Percentiles rank a stretch among this genome's conserved stretches.
Conservation (phyloP, 2,888 invertebrate species). For the Plagodis pulveraria region DNA sequence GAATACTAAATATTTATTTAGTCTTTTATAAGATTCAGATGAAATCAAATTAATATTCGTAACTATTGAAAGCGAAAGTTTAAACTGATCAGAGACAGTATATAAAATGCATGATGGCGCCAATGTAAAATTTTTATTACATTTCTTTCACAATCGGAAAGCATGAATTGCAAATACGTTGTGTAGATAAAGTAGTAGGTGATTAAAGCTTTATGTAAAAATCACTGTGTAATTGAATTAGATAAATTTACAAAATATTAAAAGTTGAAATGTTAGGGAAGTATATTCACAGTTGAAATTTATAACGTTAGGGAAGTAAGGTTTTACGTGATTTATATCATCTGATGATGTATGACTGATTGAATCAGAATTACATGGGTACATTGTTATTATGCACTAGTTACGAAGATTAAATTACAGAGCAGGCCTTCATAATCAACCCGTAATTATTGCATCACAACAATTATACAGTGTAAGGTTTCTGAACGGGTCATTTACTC, state of each 20-base stretch:
- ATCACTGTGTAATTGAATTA: no score
- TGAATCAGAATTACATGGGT: conserved; percentile 34
- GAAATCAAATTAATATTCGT: conserved; percentile 20
- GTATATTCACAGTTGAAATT: no score
- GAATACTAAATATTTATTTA: no score
- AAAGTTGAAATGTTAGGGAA: no score
- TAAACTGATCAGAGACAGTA: conserved; percentile 30
- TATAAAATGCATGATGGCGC: conserved; percentile 26
- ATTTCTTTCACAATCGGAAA: conserved; percentile 35
- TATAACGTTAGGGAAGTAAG: no score
- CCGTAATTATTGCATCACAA: conserved; percentile 44
- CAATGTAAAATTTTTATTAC: conserved; percentile 28
- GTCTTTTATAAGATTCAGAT: no score
- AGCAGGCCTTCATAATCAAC: conserved; percentile 39
- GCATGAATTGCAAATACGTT: conserved; percentile 12
- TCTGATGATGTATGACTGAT: conserved; percentile 28
- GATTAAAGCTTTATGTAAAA: no score
- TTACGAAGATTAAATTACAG: conserved; percentile 39
- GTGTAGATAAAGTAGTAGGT: no score
- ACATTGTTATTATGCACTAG: conserved; percentile 32
- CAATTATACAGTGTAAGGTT: conserved; percentile 34
- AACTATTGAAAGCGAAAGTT: conserved; percentile 30
- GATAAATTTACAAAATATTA: no score
- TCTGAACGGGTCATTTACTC: conserved; percentile 29
- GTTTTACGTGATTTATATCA: conserved; percentile 1